These are phyloP conservation scores for Callipepla californica DNA, from an alignment of 2,113 vertebrate species.

Conservation along the genomic window DNA sequence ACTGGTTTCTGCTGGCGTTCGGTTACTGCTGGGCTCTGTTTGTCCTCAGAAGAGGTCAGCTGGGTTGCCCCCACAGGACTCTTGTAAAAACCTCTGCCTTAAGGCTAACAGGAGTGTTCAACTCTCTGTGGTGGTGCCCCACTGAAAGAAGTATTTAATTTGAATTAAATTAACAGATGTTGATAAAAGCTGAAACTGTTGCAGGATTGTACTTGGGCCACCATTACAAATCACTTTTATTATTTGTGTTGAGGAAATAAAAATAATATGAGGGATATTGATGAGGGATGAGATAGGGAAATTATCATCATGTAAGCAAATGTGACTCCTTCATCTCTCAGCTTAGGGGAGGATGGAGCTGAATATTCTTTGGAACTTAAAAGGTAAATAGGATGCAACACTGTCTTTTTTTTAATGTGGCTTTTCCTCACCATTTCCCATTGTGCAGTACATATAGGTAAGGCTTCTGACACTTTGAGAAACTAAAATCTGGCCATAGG, in stretches of 20 bases:
- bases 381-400: background rate
- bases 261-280: background rate
- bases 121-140: background rate
- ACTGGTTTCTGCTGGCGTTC: conserved; percentile 13
- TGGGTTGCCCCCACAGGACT: background rate
- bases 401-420: background rate
- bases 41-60: background rate
- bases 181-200: background rate
- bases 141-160: background rate
- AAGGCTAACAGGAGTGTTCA: background rate
- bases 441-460: fast-evolving
- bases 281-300: background rate
- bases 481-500: background rate
- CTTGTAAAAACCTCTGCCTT: background rate
- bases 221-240: background rate
- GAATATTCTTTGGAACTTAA: background rate
- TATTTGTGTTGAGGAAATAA: background rate
- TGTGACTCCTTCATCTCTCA: background rate
- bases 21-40: background rate
- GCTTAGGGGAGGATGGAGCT: background rate
- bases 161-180: background rate
- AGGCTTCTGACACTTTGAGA: background rate
- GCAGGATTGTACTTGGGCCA: background rate
- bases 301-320: background rate
- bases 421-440: background rate